Evolutionary conservation across 1,140 invertebrate species (phyloP).

Genomic region (Dendrolimus kikuchii): DNA sequence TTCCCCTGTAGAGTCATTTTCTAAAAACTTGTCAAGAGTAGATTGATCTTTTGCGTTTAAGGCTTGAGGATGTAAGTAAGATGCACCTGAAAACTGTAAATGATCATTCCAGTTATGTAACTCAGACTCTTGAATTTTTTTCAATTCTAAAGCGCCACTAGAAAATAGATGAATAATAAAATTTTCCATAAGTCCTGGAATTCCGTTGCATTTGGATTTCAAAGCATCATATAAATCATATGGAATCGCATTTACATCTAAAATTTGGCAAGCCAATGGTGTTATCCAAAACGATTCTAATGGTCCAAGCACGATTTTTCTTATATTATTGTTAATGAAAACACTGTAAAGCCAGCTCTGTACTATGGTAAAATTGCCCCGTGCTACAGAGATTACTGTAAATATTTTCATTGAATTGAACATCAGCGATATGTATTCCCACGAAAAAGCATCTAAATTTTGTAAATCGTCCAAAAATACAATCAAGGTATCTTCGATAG

Average conservation of each 20-base stretch:
- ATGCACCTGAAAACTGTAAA: conserved; percentile 41
- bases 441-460: conserved; percentile 52
- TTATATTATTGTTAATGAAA: conserved; percentile 43
- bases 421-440: conserved; percentile 52
- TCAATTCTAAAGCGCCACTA: conserved; percentile 51
- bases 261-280: conserved; percentile 61
- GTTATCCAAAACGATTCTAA: conserved; percentile 41
- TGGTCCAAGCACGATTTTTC: conserved; percentile 47
- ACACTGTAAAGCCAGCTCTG: conserved; percentile 51
- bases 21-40: conserved; percentile 31
- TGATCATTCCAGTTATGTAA: conserved; percentile 32
- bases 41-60: conserved; percentile 36
- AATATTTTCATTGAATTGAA: conserved; percentile 42
- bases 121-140: conserved; percentile 30
- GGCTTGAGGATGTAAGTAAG: conserved; percentile 39
- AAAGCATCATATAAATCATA: conserved; percentile 56
- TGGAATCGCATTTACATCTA: conserved; percentile 59
- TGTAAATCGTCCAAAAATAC: conserved; percentile 62
- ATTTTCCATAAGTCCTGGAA: conserved; percentile 59
- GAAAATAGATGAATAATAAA: conserved; percentile 66
- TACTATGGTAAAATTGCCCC: conserved; percentile 43
- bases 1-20: conserved; percentile 34
- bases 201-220: conserved; percentile 53
- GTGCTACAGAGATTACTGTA: conserved; percentile 40
- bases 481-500: conserved; percentile 28